Conservation (phyloP, 2,888 invertebrate species). For the Dryomyza anilis region DNA sequence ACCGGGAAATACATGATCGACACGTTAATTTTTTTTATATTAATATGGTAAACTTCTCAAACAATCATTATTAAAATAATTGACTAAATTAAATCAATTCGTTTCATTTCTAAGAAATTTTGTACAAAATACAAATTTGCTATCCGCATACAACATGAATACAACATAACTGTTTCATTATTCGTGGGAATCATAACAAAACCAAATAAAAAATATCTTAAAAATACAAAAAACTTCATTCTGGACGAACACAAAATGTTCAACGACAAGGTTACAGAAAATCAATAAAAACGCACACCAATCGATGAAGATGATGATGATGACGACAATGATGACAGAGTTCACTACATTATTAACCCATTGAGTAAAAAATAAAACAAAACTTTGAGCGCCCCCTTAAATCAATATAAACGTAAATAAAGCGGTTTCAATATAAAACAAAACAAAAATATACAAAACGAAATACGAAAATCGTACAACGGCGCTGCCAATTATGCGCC, state of each 20-base stretch:
- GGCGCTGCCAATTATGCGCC: slow-evolving; percentile 19
- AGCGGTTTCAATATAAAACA: too few relatives aligned
- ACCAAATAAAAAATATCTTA: too few relatives aligned
- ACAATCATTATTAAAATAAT: too few relatives aligned
- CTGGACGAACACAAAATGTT: background rate
- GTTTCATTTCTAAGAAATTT: too few relatives aligned
- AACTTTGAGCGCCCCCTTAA: background rate
- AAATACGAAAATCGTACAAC: background rate
- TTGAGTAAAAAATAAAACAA: background rate
- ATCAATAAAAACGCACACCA: slow-evolving; percentile 20
- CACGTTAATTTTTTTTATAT: too few relatives aligned
- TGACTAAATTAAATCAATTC: too few relatives aligned
- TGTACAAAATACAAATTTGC: too few relatives aligned
- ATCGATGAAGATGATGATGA: background rate
- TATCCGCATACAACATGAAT: background rate
- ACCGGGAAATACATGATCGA: too few relatives aligned
- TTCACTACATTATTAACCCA: slow-evolving; percentile 17
- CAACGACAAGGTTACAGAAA: slow-evolving; percentile 14
- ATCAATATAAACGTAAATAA: background rate
- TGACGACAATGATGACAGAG: background rate
- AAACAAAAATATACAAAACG: background rate
- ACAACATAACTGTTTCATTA: background rate
- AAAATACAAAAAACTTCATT: too few relatives aligned
- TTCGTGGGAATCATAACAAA: background rate
- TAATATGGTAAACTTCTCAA: too few relatives aligned